Conservation (phyloP, 92 coral and sea anemone species). For the Epizoanthus fatuus region DNA sequence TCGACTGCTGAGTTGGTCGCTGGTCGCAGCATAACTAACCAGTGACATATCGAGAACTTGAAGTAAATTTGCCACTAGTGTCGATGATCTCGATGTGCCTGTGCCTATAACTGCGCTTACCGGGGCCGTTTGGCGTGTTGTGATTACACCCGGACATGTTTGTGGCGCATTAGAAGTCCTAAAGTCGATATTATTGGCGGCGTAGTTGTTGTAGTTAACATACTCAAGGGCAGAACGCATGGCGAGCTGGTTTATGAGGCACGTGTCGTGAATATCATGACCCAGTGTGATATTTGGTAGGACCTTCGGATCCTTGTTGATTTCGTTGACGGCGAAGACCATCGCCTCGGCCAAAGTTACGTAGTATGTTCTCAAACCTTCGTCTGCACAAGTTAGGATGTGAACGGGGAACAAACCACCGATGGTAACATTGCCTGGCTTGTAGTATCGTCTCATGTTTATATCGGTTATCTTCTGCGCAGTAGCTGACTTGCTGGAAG, state of each 20-base stretch:
- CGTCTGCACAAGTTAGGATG: slow-evolving; percentile 46
- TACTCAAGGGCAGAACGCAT: slow-evolving; percentile 84
- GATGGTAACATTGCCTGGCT: slow-evolving; percentile 80
- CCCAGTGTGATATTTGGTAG: slow-evolving; percentile 87
- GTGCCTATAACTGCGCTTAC: slow-evolving; percentile 77
- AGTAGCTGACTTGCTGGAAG: not conserved
- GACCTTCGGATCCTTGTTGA: slow-evolving; percentile 72
- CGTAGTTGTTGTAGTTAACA: slow-evolving; percentile 76
- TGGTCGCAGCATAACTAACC: slow-evolving; percentile 93
- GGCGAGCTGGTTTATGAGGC: slow-evolving; percentile 59
- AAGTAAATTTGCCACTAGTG: slow-evolving; percentile 75
- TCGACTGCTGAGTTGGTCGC: slow-evolving; percentile 83
- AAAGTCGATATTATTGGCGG: slow-evolving; percentile 33
- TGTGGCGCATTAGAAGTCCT: slow-evolving; percentile 24
- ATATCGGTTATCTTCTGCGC: slow-evolving; percentile 36
- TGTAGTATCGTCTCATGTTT: slow-evolving; percentile 45
- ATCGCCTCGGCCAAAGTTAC: slow-evolving; percentile 90
- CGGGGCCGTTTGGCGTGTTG: slow-evolving; percentile 34
- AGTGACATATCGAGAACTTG: slow-evolving; percentile 84
- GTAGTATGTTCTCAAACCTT: slow-evolving; percentile 62
- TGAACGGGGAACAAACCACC: slow-evolving; percentile 96
- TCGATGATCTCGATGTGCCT: slow-evolving; percentile 79
- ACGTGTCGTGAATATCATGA: slow-evolving; percentile 85
- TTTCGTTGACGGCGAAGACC: slow-evolving; percentile 87
- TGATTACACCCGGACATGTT: slow-evolving; percentile 47